Evolutionary conservation across 2,113 vertebrate species (phyloP).

Genomic region (Tragelaphus strepsiceros): DNA sequence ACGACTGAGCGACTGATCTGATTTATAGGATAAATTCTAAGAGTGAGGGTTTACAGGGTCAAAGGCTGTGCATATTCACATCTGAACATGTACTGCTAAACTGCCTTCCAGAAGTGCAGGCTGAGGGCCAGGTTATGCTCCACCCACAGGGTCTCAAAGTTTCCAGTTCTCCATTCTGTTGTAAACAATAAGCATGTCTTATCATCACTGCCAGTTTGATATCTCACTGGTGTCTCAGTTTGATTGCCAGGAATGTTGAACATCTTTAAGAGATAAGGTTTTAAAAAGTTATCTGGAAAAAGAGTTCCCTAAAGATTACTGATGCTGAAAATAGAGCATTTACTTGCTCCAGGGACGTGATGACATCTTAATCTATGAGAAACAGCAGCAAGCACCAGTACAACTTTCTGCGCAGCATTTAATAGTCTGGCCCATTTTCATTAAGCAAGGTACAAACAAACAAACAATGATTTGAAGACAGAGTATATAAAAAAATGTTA

Average conservation of each 20-base stretch:
- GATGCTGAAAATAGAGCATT: background rate
- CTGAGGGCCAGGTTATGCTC: background rate
- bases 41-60: background rate
- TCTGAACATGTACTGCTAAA: background rate
- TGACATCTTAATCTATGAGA: background rate
- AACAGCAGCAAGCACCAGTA: background rate
- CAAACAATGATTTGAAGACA: background rate
- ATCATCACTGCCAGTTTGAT: background rate
- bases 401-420: background rate
- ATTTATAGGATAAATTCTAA: background rate
- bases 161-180: background rate
- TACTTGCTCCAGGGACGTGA: background rate
- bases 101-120: background rate
- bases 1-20: too few species aligned
- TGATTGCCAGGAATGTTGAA: background rate
- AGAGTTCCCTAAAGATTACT: background rate
- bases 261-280: background rate
- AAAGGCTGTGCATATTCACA: background rate
- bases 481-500: background rate
- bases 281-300: background rate
- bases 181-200: background rate
- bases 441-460: background rate
- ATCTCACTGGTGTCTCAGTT: background rate
- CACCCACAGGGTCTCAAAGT: background rate
- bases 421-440: background rate